Evolutionary conservation across 2,888 invertebrate genomes (phyloP), one percentile per base, ranked within the genome.

Genomic region (Pheosia tremula): DNA sequence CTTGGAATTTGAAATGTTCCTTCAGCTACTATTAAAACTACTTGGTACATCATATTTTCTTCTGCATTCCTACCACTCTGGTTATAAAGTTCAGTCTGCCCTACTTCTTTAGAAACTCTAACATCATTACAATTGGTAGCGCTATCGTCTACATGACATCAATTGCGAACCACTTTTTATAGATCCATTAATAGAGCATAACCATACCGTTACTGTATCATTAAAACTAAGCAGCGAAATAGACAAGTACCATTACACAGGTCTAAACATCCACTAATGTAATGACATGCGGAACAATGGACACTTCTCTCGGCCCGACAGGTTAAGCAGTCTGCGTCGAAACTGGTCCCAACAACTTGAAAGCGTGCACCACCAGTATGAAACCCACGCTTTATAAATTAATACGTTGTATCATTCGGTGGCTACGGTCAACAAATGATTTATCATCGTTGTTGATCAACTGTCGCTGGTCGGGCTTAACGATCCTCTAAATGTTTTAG

Each of bases 361-460:
- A 41, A 56, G 56, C 56, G 39, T 41, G 24, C 56, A 56, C 41
- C 39, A 41, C 56, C 41, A 11, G 4, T 37, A 53, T 53, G 60
- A 72, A 52, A 64, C 74, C 74, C 70, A 75, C 77, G 75, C 78
- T 69, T 72, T 64, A 69, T 77, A 75, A 75, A 81, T 79, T 77
- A 79, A 81, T 75, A 76, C 75, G 71, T 76, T 60, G 61, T 62
- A 78, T 78, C 75, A 71, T 75, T 75, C 70, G 66, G 66, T 67
- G 64, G 69, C 65, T 68, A 69, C 58, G 65, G 67, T 69, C 68
- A 68, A 66, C 72, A 72, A 74, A 77, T 67, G 63, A 75, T 78
- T 77, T 63, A 60, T 60, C 60, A 60, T 66, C 55, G 58, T 70
- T 62, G 47, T 56, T 13, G 13, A 56, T 56, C 56, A 39, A 54